Evolutionary conservation across 2,888 invertebrate species (phyloP), one percentile per base, ranked within the genome.

Genomic region (Ceramica pisi): DNA sequence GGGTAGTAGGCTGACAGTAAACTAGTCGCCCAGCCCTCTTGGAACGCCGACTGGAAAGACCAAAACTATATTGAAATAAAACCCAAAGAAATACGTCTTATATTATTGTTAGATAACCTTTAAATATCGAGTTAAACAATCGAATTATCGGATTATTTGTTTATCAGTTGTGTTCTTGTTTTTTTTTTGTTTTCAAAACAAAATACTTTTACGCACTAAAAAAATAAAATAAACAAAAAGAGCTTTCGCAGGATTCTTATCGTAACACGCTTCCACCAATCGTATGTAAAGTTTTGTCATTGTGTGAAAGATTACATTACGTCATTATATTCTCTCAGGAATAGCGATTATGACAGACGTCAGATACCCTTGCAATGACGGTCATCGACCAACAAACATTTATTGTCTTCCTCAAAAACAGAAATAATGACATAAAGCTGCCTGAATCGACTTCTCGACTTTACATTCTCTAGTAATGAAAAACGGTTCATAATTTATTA

Each of bases 1-100:
- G 99, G 98, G 94, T 99, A 99, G 94, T 98, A 99, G 0, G 98
- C 98, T 35, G 98, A 98, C 87, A 98, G 97, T 57, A 99, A 96
- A 90, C 98, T 98, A 75, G 97, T 97, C 14, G 98, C 97, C 98
- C 98, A 98, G 81, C 98, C 97, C 86, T 98, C 97, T 92, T 97
- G 97, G 90, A 98, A 97, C 81, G 97, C 97, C 85, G 97, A 97
- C 98, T 98, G 92, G 16, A 79, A 85, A 84, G 5, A 73, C 4
- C 64, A 67, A 26, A 77, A 67, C 21, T 48, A 51, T 3, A 14
- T 14, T 48, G 6, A 19, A n/a, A 21, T 26, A 7, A 56, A 5
- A 61, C 72, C 59, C n/a, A 67, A 59, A 44, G 0, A 14, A 44
- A 56, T 38, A 10, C 26, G 1, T 8, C 23, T 35, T 8, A 26